A percentile compares a stretch with the other conserved stretches of the same genome.
Conservation (phyloP, 2,797 vertebrate species). For the Ficedula albicollis region DNA sequence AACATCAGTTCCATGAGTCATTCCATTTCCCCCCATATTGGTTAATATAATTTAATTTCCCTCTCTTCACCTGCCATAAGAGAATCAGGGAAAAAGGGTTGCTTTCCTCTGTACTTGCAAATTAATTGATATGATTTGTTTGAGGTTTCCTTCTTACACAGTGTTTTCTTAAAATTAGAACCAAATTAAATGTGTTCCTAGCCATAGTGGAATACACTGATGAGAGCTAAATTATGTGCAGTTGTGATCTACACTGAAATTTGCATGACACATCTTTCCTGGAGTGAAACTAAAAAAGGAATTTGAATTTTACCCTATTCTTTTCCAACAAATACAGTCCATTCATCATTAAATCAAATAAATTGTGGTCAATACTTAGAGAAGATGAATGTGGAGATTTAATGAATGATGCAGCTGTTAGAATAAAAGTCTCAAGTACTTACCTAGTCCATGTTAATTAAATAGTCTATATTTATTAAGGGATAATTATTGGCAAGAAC, state of each 20-base stretch:
- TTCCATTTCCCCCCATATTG: neutral
- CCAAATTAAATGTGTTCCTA: constrained; percentile 39
- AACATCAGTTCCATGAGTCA: neutral
- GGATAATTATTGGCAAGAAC: neutral
- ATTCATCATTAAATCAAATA: constrained; percentile 1
- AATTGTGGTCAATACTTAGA: constrained; percentile 33
- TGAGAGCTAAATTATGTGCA: constrained; percentile 16
- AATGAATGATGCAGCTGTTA: constrained; percentile 6
- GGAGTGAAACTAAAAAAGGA: constrained; percentile 37
- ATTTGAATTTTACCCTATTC: neutral
- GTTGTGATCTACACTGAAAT: constrained; percentile 22
- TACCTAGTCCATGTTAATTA: neutral
- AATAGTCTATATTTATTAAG: neutral
- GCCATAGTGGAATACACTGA: constrained; percentile 13
- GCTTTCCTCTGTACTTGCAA: neutral
- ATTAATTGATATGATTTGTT: constrained; percentile 4
- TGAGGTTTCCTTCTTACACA: neutral
- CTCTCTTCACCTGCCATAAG: neutral
- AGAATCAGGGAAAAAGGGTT: neutral
- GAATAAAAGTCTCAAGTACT: neutral
- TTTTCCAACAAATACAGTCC: neutral
- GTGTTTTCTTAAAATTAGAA: constrained; percentile 44
- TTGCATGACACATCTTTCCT: constrained; percentile 38
- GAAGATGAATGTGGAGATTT: neutral
- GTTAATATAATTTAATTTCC: constrained; percentile 21